Base-by-base conservation (phyloP, 2,888 invertebrate species). In the Chouioia cunea region DNA sequence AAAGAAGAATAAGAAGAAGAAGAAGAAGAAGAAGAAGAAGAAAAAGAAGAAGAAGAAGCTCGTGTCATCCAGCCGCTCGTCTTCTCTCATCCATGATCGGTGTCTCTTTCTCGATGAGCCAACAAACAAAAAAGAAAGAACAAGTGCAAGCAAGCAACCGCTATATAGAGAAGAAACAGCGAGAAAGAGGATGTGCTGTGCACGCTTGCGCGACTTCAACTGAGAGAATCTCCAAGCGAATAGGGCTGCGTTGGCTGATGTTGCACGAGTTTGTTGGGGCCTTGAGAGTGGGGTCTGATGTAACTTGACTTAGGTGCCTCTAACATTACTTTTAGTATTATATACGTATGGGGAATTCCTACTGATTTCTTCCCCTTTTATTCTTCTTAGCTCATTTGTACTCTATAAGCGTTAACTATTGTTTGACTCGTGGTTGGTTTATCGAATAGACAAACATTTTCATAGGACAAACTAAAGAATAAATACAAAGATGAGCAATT, bases 161-260 rank as follows among this genome's bases (percentile, higher is more conserved):
- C 18, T 8, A 22, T 4, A 14, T 20, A 1, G 16, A 44, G 22
- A 23, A 22, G 22, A 50, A 43, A 43, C 47, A 14, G 36, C 23
- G 18, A 16, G n/a, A 44, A 8, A 18, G 14, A 4, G n/a, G 70
- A 74, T 76, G 77, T 74, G 73, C 57, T 56, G 74, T 77, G 74
- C 72, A 76, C 78, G 82, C 81, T 78, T 77, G 79, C 82, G 78
- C 80, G 78, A 77, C 79, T 78, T 80, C 81, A 80, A 84, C 84
- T 84, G 83, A 81, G 77, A 57, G 36, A 36, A 36, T 36, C 36
- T 36, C 12, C 36, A 6, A 6, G 36, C 36, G 12, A n/a, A n/a
- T n/a, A 53, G 36, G 47, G 78, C 62, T 59, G 43, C 60, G 66
- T 64, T 46, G 57, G 66, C 70, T 67, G 59, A 58, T 63, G 64